Percentiles rank a stretch among this genome's conserved stretches.
These are phyloP conservation scores for Fulica atra DNA, from an alignment of 2,113 vertebrate genomes.

Conservation along the genomic window DNA sequence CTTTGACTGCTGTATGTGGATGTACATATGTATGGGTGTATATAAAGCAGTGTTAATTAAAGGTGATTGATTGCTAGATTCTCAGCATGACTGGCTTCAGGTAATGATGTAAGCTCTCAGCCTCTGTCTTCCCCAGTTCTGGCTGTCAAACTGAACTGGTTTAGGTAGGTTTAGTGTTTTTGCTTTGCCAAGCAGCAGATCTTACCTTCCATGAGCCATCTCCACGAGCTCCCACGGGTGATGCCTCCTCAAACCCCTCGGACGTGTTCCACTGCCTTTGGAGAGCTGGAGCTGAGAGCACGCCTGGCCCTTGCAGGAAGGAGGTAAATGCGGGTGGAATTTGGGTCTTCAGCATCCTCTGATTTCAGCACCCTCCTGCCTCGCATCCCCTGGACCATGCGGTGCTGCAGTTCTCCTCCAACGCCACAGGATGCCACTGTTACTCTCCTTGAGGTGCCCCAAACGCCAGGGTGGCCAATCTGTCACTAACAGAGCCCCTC, in stretches of 20 bases:
- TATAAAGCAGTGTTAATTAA: constrained; percentile 65
- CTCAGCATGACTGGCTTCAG: not conserved
- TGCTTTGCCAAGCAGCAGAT: not conserved
- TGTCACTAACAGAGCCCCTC: not conserved
- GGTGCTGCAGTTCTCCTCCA: not conserved
- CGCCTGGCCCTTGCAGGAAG: accelerated
- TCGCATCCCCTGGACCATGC: accelerated
- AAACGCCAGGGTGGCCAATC: accelerated
- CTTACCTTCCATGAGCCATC: not conserved
- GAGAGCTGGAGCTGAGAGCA: accelerated
- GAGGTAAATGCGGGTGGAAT: not conserved
- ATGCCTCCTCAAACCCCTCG: not conserved
- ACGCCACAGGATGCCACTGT: constrained; percentile 46
- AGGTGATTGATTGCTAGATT: constrained; percentile 66
- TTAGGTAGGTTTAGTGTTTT: not conserved
- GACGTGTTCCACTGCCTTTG: not conserved
- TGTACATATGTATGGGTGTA: constrained; percentile 44
- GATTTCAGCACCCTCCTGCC: not conserved
- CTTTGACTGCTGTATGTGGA: constrained; percentile 51
- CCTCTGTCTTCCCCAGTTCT: not conserved
- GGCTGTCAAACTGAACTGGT: not conserved
- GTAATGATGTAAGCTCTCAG: not conserved
- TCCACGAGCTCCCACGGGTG: accelerated
- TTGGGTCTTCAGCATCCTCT: not conserved
- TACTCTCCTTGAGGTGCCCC: not conserved